Base-by-base conservation (phyloP, 1,140 invertebrate genomes). In the Leptopilina boulardi region DNA sequence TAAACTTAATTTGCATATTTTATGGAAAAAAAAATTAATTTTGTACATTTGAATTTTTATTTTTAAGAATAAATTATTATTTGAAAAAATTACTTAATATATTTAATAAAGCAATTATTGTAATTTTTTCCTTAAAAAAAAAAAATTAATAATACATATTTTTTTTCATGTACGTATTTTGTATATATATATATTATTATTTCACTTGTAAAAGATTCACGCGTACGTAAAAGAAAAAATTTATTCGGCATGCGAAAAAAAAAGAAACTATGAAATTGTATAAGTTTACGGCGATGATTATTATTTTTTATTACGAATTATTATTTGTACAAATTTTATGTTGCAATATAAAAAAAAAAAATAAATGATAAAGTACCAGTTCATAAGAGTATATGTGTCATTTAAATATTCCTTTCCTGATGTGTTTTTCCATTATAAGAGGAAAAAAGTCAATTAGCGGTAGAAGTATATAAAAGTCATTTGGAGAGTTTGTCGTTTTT, bases 301-400 rank as follows among this genome's bases (percentile, higher is more conserved):
- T 82, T 81, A 84, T 83, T 84, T 84, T 82, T 86, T 82, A 85
- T 82, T 85, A 88, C 86, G 86, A 85, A 87, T 87, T 89, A 90
- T 90, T 88, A 91, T 89, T 88, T 91, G 89, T 91, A 91, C 89
- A 91, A 91, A 91, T 90, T 90, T 91, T 90, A 89, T 89, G 89
- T 91, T 91, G 88, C 90, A 90, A 90, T 91, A 90, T 89, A 82
- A 89, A 89, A 90, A 89, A 89, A 90, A 89, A 82, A 89, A 89
- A 90, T 89, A 89, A 90, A 89, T 80, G 80, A 87, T 84, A 86
- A 89, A 90, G 81, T 83, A 79, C 85, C 84, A 85, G 81, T 87
- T 87, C 59, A n/a, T 66, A 4, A 30, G 9, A 30, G 3, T 66
- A 2, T 8, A 30, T 30, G 13, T 66, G 26, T 66, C 0, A n/a